Conservation (phyloP, 2,113 vertebrate species). For the Seriola aureovittata region DNA sequence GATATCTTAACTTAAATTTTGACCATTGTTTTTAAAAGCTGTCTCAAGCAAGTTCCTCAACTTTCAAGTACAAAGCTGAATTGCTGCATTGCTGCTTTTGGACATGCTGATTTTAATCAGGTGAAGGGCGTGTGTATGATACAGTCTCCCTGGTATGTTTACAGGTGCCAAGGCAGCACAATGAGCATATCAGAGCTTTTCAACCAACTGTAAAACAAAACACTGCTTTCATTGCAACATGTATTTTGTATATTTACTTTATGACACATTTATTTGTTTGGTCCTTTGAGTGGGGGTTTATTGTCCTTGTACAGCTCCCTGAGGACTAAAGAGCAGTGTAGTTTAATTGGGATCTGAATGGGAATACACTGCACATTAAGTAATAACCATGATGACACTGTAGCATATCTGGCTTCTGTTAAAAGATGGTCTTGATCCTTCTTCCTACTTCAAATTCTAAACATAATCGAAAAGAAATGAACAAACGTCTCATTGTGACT, state of each 20-base stretch:
- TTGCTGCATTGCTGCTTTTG: not conserved
- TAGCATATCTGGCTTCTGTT: not conserved
- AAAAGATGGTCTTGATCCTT: not conserved
- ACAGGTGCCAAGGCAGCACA: not conserved
- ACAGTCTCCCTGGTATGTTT: not conserved
- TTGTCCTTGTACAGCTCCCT: not conserved
- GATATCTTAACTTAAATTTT: not conserved
- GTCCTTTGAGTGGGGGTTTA: not conserved
- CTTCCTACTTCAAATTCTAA: not conserved
- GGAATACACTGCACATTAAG: not conserved
- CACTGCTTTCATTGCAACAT: not conserved
- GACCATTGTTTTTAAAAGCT: not conserved
- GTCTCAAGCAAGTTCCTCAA: not conserved
- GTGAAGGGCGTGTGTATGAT: not conserved
- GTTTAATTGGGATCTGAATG: not conserved
- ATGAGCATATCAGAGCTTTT: not conserved
- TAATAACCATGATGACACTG: not conserved
- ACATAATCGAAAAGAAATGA: not conserved
- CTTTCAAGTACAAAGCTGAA: not conserved
- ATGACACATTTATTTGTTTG: not conserved
- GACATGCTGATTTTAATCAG: not conserved
- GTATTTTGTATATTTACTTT: not conserved
- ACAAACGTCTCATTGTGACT: not conserved
- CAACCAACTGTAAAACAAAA: not conserved
- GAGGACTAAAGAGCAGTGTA: not conserved